Evolutionary conservation across 2,797 vertebrate genomes (phyloP).

Genomic region (Hypotaenidia okinawae): DNA sequence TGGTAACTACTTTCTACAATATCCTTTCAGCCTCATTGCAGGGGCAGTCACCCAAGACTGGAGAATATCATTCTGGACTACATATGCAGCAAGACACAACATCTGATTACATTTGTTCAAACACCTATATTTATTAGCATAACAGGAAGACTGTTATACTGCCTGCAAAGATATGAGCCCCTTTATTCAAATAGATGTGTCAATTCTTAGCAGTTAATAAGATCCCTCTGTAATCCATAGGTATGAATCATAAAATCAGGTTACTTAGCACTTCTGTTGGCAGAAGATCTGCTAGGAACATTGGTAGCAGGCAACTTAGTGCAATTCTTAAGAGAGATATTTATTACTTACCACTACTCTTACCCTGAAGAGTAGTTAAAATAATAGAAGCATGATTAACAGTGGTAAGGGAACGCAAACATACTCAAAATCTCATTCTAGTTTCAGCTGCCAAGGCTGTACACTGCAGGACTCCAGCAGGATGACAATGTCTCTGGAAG

Average conservation of each 20-base stretch:
- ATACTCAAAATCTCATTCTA: neutral
- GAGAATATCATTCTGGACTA: neutral
- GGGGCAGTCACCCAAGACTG: neutral
- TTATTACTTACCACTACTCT: neutral
- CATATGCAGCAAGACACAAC: neutral
- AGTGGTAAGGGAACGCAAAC: neutral
- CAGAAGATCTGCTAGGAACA: neutral
- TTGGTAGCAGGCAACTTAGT: neutral
- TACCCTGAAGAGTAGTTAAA: neutral
- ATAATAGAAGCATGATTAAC: neutral
- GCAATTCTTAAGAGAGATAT: constrained; percentile 1
- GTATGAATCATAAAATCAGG: constrained; percentile 5
- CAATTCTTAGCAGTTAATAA: constrained; percentile 50
- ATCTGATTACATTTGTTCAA: constrained; percentile 44
- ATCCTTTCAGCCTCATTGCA: neutral
- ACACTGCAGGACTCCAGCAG: neutral
- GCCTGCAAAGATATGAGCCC: constrained; percentile 30
- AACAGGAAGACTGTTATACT: constrained; percentile 22
- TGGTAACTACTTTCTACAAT: neutral
- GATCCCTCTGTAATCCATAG: constrained; percentile 38
- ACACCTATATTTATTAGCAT: constrained; percentile 40
- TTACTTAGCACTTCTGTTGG: neutral
- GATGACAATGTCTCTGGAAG: neutral
- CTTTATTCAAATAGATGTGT: constrained; percentile 31
- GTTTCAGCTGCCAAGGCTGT: neutral